Base-by-base conservation (phyloP, 2,797 vertebrate species). In the Megalops cyprinoides region DNA sequence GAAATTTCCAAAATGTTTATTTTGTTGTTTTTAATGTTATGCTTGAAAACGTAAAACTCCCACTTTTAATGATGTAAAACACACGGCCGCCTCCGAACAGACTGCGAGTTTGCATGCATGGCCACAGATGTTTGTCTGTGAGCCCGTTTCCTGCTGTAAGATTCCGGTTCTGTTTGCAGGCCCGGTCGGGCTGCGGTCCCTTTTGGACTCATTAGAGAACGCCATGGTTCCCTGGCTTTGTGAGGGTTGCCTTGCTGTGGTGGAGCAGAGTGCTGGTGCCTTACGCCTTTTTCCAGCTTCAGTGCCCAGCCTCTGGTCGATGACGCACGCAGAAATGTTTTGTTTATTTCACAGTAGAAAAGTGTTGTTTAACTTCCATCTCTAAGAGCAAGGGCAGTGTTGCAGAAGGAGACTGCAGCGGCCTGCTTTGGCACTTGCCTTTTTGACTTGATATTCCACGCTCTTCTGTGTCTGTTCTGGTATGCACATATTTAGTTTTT, bases 141-240 rank as follows among this genome's bases (percentile, higher is more conserved):
- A 3, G 20, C 10, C 51, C 46, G 42, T 18, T 62, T 83, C 18
- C 44, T 78, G 51, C 80, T 79, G n/a, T 31, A 48, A 18, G 31
- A 34, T 76, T 76, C 42, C 74, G 25, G 73, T 46, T 76, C 25
- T 48, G 51, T 74, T 75, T 79, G 42, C 25, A 23, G n/a, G 39
- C 2, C 20, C 0, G n/a, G 34, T 25, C 60, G 9, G 31, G 31
- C 71, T 25, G 44, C 28, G 25, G 56, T 87, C 87, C 85, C 88
- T 78, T 87, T 87, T 87, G 86, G 82, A 82, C 83, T 87, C 83
- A 87, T 89, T 87, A 85, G 79, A 76, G 51, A 28, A 53, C 60
- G 74, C 79, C 18, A 44, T 1, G 25, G 12, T n/a, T n/a, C n/a
- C n/a, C n/a, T n/a, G n/a, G n/a, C n/a, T n/a, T n/a, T n/a, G n/a